phyloP scores from a whole-genome alignment of 1,140 invertebrate genomes.

The Mya arenaria region DNA sequence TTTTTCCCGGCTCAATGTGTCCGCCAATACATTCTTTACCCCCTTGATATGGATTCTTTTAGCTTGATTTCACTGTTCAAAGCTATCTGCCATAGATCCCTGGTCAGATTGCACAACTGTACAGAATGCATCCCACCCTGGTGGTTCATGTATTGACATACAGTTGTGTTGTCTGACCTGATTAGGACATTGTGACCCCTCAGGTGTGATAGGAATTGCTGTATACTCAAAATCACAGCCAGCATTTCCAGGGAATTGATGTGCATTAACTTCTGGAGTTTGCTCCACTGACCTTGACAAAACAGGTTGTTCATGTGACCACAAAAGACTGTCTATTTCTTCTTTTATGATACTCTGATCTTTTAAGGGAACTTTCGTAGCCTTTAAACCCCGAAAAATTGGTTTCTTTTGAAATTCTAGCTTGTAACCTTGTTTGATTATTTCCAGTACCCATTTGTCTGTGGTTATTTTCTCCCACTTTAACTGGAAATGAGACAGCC shows the following conservation, averaged over 20 bases:
- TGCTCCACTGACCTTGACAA: neutral
- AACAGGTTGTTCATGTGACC: constrained; percentile 24
- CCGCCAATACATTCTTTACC: neutral
- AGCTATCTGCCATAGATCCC: constrained; percentile 1
- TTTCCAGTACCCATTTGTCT: constrained; percentile 40
- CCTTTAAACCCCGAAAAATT: too few species aligned
- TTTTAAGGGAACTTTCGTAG: too few species aligned
- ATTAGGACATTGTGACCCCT: constrained; percentile 15
- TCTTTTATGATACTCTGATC: too few species aligned
- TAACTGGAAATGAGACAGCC: constrained; percentile 10
- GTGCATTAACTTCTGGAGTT: neutral
- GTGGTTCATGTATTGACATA: constrained; percentile 15
- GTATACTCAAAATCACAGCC: neutral
- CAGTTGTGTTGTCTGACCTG: constrained; percentile 23
- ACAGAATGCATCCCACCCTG: constrained; percentile 21
- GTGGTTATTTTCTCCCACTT: constrained; percentile 40
- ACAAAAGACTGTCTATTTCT: too few species aligned
- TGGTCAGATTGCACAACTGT: neutral
- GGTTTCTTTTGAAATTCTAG: too few species aligned
- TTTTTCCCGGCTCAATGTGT: constrained; percentile 4
- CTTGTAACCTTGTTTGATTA: too few species aligned
- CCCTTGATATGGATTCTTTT: constrained; percentile 21
- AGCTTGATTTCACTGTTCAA: constrained; percentile 1
- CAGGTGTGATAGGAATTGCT: constrained; percentile 20
- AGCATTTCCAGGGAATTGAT: constrained; percentile 31